Percentiles rank a stretch among this genome's conserved stretches.
Conservation (phyloP, 2,797 vertebrate genomes). For the Poeciliopsis presidionis region DNA sequence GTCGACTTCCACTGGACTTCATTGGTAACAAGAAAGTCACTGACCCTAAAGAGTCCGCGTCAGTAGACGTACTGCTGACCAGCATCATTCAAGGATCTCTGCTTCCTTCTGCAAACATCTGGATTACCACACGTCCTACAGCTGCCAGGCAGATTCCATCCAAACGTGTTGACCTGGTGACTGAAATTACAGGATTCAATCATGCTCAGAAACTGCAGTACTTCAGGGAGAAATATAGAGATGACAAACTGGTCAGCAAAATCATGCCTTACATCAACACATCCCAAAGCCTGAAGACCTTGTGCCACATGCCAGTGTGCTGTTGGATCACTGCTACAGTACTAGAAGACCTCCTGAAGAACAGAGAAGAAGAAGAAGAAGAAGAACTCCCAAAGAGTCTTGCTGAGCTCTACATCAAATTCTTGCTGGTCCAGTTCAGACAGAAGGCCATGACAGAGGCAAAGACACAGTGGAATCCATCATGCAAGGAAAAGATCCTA, state of each 20-base stretch:
- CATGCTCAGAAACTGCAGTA: slow-evolving; percentile 7
- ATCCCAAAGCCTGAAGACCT: not conserved
- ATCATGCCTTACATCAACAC: not conserved
- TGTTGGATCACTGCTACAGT: slow-evolving; percentile 24
- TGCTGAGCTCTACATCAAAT: slow-evolving; percentile 19
- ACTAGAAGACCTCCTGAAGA: not conserved
- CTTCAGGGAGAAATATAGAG: not conserved
- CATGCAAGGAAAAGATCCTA: not conserved
- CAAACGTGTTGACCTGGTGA: slow-evolving; percentile 1
- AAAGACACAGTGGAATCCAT: not conserved
- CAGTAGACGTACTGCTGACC: slow-evolving; percentile 6
- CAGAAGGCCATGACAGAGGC: not conserved
- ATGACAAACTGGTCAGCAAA: not conserved
- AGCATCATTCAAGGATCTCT: slow-evolving; percentile 16
- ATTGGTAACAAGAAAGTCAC: not conserved
- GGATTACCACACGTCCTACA: not conserved
- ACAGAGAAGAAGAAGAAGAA: not conserved
- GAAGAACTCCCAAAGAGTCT: slow-evolving; percentile 3
- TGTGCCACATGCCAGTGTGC: slow-evolving; percentile 18
- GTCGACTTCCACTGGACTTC: slow-evolving; percentile 24
- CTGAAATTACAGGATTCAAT: slow-evolving; percentile 1
- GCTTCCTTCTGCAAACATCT: slow-evolving; percentile 4
- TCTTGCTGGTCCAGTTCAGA: slow-evolving; percentile 29
- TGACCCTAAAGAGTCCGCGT: not conserved
- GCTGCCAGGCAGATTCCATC: slow-evolving; percentile 11